Evolutionary conservation across 2,888 invertebrate genomes (phyloP), one percentile per base, ranked within the genome.

Genomic region (Epinotia bilunana): DNA sequence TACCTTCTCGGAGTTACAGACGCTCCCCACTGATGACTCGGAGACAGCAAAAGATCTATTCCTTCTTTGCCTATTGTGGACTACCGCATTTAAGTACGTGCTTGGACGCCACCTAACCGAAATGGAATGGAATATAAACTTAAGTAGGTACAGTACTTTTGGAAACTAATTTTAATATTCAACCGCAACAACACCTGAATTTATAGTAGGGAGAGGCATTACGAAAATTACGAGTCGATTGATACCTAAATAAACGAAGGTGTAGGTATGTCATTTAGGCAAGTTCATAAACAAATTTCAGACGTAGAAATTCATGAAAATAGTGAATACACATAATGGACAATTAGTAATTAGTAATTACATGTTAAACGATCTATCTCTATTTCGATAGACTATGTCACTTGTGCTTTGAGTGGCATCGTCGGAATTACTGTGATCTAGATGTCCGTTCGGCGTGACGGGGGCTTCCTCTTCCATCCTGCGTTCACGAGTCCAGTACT

Each of bases 71-170:
- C 49, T 74, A 20, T 60, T 63, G 2, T 57, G 58, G 49, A 39
- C 39, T n/a, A 70, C 53, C 1, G 33, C 63, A n/a, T 60, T 74
- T 33, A 64, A 23, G 23, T 64, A 74, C 46, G 74, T 70, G 60
- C 74, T 65, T 20, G 74, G 74, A 53, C 70, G 74, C 70, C 70
- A 74, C 43, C 74, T 74, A 20, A 11, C 20, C n/a, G 61, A 74
- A 18, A n/a, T n/a, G n/a, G n/a, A 61, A 46, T 53, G 7, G n/a
- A 53, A 53, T 53, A 5, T 16, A 49, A 49, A 49, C 49, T 5
- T 49, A 49, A 16, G 13, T 53, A 13, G n/a, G 13, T n/a, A 5
- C 11, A 16, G 13, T 16, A 49, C 53, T 53, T n/a, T 16, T 49
- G 4, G 49, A 49, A 16, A 16, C 5, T 49, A 49, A 16, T 16